These are phyloP conservation scores for Corythornis leucogaster DNA, from an alignment of 2,797 vertebrate genomes.

Conservation along the genomic window DNA sequence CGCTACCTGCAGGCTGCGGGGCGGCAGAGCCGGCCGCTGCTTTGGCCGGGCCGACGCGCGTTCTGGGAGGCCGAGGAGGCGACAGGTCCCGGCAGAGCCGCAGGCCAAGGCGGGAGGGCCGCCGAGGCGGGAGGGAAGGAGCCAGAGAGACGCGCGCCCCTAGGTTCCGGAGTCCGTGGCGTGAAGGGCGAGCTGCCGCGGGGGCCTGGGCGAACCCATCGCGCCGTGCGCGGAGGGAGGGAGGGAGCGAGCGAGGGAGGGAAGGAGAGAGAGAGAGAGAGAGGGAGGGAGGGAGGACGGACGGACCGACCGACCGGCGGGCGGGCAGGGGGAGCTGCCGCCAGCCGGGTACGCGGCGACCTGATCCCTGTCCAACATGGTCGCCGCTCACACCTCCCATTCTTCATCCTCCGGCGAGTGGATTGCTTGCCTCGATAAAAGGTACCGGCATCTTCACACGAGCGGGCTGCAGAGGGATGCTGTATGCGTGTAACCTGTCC, in stretches of 20 bases:
- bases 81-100: neutral
- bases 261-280: neutral
- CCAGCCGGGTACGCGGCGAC: conserved; percentile 13
- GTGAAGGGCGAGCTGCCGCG: neutral
- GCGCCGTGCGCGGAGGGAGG: neutral
- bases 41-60: neutral
- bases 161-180: neutral
- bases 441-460: conserved; percentile 77
- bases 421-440: conserved; percentile 95
- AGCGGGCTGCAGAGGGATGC: neutral
- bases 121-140: neutral
- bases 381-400: conserved; percentile 90
- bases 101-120: neutral
- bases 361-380: conserved; percentile 85
- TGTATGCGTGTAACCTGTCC: neutral
- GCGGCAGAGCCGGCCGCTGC: neutral
- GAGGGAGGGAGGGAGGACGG: neutral
- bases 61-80: neutral
- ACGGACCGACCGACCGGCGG: conserved; percentile 26
- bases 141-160: neutral
- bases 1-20: neutral
- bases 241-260: neutral
- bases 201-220: conserved; percentile 25
- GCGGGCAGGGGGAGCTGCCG: neutral
- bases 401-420: conserved; percentile 90